Evolutionary conservation across 1,140 invertebrate genomes (phyloP).

Genomic region (Uloborus diversus): DNA sequence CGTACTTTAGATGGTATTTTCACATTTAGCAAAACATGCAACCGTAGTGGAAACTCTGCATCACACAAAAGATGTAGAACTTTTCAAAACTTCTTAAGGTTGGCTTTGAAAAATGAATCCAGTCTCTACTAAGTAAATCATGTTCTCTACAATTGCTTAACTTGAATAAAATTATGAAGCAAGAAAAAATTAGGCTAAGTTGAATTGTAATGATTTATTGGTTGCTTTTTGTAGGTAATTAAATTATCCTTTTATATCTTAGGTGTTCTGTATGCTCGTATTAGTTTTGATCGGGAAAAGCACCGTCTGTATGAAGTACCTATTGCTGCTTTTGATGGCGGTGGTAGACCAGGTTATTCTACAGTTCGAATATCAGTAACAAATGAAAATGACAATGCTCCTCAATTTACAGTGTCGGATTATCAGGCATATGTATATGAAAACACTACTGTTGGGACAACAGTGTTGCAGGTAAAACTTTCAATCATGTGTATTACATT

Average conservation of each 20-base stretch:
- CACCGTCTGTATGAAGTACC: slow-evolving; percentile 76
- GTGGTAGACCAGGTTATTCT: slow-evolving; percentile 81
- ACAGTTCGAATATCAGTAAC: slow-evolving; percentile 79
- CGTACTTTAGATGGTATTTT: too few relatives aligned
- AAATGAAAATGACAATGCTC: slow-evolving; percentile 90
- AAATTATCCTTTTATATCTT: background rate
- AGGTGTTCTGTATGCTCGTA: slow-evolving; percentile 62
- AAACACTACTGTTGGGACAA: slow-evolving; percentile 72
- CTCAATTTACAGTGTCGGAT: slow-evolving; percentile 79
- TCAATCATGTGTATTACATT: background rate
- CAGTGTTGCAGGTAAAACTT: slow-evolving; percentile 74
- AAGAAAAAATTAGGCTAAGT: too few relatives aligned
- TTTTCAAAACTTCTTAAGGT: too few relatives aligned
- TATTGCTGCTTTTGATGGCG: slow-evolving; percentile 86
- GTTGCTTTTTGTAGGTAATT: too few relatives aligned
- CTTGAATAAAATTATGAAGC: too few relatives aligned
- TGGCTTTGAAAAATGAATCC: too few relatives aligned
- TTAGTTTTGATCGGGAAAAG: slow-evolving; percentile 78
- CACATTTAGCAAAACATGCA: too few relatives aligned
- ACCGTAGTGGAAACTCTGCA: too few relatives aligned
- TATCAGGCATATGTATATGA: slow-evolving; percentile 78
- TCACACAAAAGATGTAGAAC: too few relatives aligned
- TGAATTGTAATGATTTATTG: too few relatives aligned
- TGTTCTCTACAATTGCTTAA: too few relatives aligned
- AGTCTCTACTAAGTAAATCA: too few relatives aligned